Evolutionary conservation across 1,140 invertebrate species (phyloP), one percentile per base, ranked within the genome.

Genomic region (Halesus radiatus): DNA sequence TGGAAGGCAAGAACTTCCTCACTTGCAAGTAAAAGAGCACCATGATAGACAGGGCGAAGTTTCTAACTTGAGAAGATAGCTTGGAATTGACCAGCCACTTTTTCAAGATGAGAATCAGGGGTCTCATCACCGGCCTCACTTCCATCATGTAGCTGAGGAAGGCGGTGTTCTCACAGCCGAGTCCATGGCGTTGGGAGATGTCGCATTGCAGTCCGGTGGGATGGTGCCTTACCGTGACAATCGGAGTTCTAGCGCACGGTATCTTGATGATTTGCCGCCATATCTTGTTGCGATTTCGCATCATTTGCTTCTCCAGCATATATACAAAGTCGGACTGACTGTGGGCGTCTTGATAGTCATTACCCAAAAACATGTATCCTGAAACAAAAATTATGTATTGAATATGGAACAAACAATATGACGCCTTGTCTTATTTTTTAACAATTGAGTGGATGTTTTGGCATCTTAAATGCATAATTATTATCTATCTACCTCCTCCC

Each of bases 141-240:
- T 86, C 78, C 5, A 87, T 83, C 53, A 82, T 56, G 80, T 87
- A 90, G 88, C 84, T 87, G 52, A 91, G 81, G 84, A 90, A 86
- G 84, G 86, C 87, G 1, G 90, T 90, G 83, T 92, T 92, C 85
- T 91, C 89, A 20, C 90, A 88, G 80, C 88, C 88, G 16, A 92
- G 86, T 4, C 90, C 89, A 86, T 90, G 90, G 37, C 87, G 85
- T 78, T 92, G 92, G 0, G 91, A 92, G 45, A 93, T 85, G 86
- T 93, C 92, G 84, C 91, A 92, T 32, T 89, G 85, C 3, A 92
- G 79, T 8, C 84, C 80, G 4, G 88, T 88, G 3, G 81, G 76
- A n/a, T 80, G 84, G 83, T 92, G 90, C 66, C 81, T 81, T 58
- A 91, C 84, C 85, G 90, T 91, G 13, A 93, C 87, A 80, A 92